Percentiles rank a stretch among this genome's conserved stretches.
phyloP scores from a whole-genome alignment of 2,113 vertebrate species.

The Sphaerodactylus townsendi region DNA sequence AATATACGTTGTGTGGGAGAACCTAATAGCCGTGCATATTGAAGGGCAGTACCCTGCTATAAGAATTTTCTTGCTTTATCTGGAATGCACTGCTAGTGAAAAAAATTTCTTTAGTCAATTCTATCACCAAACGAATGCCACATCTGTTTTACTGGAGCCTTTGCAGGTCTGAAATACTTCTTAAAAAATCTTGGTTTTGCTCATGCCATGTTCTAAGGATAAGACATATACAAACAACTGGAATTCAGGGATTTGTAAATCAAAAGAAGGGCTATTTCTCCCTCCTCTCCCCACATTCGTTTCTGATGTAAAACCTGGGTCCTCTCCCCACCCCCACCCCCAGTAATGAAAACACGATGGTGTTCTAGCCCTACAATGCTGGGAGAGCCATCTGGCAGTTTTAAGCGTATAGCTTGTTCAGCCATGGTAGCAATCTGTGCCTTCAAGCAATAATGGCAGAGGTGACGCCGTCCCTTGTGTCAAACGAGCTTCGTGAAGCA shows the following conservation, averaged over 20 bases:
- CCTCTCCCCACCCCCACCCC: neutral
- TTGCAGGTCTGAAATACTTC: neutral
- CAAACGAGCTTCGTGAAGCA: neutral
- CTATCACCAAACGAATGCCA: neutral
- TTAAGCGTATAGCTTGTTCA: neutral
- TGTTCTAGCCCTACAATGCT: neutral
- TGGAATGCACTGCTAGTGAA: too few species aligned
- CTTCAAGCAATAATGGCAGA: neutral
- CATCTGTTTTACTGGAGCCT: neutral
- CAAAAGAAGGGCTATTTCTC: neutral
- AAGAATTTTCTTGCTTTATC: too few species aligned
- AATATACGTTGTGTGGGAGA: too few species aligned
- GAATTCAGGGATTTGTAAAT: neutral
- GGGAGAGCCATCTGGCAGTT: neutral
- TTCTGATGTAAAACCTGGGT: neutral
- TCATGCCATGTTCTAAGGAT: neutral
- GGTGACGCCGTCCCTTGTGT: neutral
- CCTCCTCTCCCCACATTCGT: neutral
- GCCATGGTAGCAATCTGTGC: neutral
- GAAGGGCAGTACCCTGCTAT: too few species aligned
- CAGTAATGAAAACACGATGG: neutral
- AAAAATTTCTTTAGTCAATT: too few species aligned
- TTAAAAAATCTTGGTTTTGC: neutral
- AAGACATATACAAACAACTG: neutral
- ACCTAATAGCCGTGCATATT: too few species aligned